A percentile compares a stretch with the other conserved stretches of the same genome.
phyloP scores from a whole-genome alignment of 2,113 vertebrate genomes.

The Mola mola region DNA sequence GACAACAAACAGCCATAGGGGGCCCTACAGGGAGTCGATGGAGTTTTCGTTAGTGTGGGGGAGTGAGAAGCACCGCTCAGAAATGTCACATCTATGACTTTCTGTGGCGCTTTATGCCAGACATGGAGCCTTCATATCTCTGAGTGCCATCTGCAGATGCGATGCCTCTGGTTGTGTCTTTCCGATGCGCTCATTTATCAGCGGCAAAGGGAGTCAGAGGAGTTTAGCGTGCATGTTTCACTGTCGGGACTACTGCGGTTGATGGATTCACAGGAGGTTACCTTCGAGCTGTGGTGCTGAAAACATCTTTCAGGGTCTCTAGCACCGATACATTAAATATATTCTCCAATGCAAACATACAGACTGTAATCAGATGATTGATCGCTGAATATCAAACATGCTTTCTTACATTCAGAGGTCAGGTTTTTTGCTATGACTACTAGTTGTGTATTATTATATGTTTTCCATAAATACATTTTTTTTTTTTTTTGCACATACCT shows the following conservation, averaged over 20 bases:
- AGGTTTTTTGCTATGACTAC: background rate
- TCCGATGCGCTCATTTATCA: conserved; percentile 15
- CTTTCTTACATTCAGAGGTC: background rate
- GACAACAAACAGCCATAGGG: conserved; percentile 65
- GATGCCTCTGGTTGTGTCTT: conserved; percentile 27
- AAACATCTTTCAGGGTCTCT: conserved; percentile 19
- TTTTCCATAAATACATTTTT: background rate
- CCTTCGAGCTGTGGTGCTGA: conserved; percentile 9
- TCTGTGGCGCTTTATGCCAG: conserved; percentile 38
- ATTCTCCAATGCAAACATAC: background rate
- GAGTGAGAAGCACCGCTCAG: conserved; percentile 31
- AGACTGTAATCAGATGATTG: background rate
- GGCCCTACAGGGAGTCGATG: conserved; percentile 45
- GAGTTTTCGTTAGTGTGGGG: conserved; percentile 23
- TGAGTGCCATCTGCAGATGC: conserved; percentile 35
- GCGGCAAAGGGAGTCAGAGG: conserved; percentile 9
- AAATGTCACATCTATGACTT: conserved; percentile 54
- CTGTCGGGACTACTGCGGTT: conserved; percentile 18
- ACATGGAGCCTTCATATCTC: conserved; percentile 29
- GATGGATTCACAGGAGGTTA: conserved; percentile 39
- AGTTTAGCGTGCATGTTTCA: conserved; percentile 3
- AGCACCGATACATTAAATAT: background rate
- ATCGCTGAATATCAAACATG: background rate
- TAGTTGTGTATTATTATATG: background rate
- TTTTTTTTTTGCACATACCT: conserved; percentile 1